phyloP scores from a whole-genome alignment of 1,140 invertebrate species.

The Odontomachus brunneus region DNA sequence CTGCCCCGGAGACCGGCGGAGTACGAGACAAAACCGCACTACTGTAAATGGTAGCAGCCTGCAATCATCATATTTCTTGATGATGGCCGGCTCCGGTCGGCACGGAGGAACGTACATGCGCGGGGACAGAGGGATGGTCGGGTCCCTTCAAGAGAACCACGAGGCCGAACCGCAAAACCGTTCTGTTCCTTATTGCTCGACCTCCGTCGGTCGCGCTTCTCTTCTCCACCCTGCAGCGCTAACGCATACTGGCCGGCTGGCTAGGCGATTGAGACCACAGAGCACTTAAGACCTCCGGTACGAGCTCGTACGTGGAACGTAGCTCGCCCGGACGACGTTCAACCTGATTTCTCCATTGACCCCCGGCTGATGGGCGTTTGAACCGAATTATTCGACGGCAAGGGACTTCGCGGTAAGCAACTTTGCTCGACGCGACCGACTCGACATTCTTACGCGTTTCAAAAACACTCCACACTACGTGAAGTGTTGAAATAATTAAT shows the following conservation, averaged over 20 bases:
- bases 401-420: conserved; percentile 2
- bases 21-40: conserved; percentile 78
- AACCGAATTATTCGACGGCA: conserved; percentile 47
- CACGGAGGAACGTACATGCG: conserved; percentile 50
- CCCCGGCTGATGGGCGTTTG: conserved; percentile 56
- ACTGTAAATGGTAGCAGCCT: conserved; percentile 81
- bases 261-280: conserved; percentile 71
- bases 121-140: conserved; percentile 62
- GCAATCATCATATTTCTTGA: conserved; percentile 81
- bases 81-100: conserved; percentile 67
- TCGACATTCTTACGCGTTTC: neutral
- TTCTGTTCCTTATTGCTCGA: conserved; percentile 83
- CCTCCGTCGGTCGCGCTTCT: conserved; percentile 62
- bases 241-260: conserved; percentile 31
- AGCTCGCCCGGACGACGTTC: conserved; percentile 67
- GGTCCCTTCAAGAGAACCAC: conserved; percentile 71
- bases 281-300: conserved; percentile 67
- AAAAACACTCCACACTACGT: neutral
- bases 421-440: neutral
- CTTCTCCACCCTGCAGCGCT: conserved; percentile 61
- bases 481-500: too few species aligned
- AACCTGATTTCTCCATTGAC: conserved; percentile 73
- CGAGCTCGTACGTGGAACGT: conserved; percentile 64
- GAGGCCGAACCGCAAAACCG: conserved; percentile 79
- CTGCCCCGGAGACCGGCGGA: conserved; percentile 34